Evolutionary conservation across 2,113 vertebrate species (phyloP).

Genomic region (Scartelaos histophorus): DNA sequence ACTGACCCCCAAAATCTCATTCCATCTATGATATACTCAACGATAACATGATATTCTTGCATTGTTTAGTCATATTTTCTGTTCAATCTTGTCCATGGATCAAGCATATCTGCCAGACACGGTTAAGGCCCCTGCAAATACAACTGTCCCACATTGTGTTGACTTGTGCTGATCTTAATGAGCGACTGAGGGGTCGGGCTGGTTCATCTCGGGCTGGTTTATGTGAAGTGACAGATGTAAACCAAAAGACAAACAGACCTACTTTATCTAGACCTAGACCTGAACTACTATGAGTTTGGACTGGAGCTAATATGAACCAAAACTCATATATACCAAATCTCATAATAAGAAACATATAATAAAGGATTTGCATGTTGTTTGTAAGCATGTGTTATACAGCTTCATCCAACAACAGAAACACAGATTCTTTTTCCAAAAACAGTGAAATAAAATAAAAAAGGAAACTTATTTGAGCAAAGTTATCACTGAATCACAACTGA

Average conservation of each 20-base stretch:
- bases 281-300: conserved; percentile 43
- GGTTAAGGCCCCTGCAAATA: neutral
- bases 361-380: neutral
- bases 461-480: too few relatives aligned
- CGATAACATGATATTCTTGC: too few relatives aligned
- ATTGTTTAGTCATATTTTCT: neutral
- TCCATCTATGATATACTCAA: too few relatives aligned
- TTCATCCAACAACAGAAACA: too few relatives aligned
- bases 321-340: neutral
- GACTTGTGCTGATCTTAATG: conserved; percentile 46
- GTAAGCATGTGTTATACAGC: too few relatives aligned
- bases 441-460: too few relatives aligned
- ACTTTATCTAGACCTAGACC: conserved; percentile 49
- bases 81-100: neutral
- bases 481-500: too few relatives aligned
- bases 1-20: too few relatives aligned
- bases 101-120: neutral
- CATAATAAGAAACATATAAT: neutral
- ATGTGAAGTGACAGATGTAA: conserved; percentile 67
- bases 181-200: conserved; percentile 32
- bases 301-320: conserved; percentile 8
- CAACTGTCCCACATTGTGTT: conserved; percentile 55
- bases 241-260: conserved; percentile 62
- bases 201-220: conserved; percentile 37
- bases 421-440: too few relatives aligned